phyloP scores from a whole-genome alignment of 2,113 vertebrate genomes.

The Bufo bufo region DNA sequence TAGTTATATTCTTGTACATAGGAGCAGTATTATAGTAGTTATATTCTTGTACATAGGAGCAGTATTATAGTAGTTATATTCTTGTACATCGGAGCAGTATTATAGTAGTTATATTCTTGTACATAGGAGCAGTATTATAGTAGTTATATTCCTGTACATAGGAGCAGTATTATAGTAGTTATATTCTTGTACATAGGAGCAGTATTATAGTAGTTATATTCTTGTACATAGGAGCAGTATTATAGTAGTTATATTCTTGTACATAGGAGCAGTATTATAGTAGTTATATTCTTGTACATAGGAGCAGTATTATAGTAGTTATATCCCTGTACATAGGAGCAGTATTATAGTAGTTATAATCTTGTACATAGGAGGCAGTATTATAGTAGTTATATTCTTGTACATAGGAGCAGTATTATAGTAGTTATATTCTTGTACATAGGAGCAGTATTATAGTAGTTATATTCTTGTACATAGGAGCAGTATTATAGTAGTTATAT shows the following conservation, averaged over 20 bases:
- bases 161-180: constrained; percentile 11
- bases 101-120: constrained; percentile 9
- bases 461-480: constrained; percentile 1
- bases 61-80: constrained; percentile 10
- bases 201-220: constrained; percentile 16
- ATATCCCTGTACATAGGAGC: not conserved
- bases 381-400: constrained; percentile 16
- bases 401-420: constrained; percentile 2
- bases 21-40: constrained; percentile 3
- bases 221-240: constrained; percentile 1
- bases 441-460: constrained; percentile 10
- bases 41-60: not conserved
- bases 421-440: not conserved
- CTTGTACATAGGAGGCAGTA: not conserved
- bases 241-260: constrained; percentile 14
- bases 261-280: not conserved
- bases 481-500: constrained; percentile 16
- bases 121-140: not conserved
- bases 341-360: not conserved
- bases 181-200: constrained; percentile 1
- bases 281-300: no score
- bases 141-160: constrained; percentile 6
- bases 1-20: not conserved
- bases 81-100: not conserved
- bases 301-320: no score